Conservation (phyloP, 2,797 vertebrate genomes). For the Pseudotriccus pelzelni region DNA sequence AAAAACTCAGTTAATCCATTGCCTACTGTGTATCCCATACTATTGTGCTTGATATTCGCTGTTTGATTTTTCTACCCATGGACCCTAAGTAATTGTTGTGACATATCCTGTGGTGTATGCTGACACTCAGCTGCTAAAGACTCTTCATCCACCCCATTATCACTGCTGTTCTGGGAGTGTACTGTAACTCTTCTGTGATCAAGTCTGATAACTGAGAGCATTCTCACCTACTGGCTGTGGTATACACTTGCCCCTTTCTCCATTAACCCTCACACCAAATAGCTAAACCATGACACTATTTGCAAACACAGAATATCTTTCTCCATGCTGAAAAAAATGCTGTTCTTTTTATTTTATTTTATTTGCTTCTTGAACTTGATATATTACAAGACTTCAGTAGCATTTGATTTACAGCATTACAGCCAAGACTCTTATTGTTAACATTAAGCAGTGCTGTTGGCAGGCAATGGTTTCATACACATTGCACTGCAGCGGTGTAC, state of each 20-base stretch:
- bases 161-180: neutral
- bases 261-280: neutral
- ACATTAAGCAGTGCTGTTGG: neutral
- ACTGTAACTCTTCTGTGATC: neutral
- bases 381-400: neutral
- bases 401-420: constrained; percentile 30
- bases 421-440: neutral
- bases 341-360: neutral
- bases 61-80: neutral
- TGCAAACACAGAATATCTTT: neutral
- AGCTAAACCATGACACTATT: neutral
- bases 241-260: neutral
- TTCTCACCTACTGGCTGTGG: neutral
- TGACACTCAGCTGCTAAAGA: neutral
- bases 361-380: constrained; percentile 9
- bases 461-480: neutral
- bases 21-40: neutral
- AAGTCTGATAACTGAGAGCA: neutral
- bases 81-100: neutral
- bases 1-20: neutral
- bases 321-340: neutral
- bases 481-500: neutral
- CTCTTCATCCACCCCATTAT: neutral
- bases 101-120: neutral
- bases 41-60: neutral